Conservation (phyloP, 2,797 vertebrate genomes). For the Botia kubotai region DNA sequence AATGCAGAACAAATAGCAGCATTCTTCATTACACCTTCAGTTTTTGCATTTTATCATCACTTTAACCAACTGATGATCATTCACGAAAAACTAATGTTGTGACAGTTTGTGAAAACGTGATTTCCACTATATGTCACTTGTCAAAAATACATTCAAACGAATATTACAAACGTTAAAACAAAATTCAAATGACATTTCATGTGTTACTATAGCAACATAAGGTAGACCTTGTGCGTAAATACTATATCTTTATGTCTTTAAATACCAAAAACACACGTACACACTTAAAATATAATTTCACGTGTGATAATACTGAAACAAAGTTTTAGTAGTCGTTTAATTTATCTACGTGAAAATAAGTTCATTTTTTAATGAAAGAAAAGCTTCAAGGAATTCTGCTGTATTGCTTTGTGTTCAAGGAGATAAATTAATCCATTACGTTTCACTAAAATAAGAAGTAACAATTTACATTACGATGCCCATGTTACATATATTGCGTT, state of each 20-base stretch:
- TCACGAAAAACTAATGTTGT: conserved; percentile 60
- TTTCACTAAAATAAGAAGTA: neutral
- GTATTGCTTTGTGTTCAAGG: neutral
- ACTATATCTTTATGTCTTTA: conserved; percentile 20
- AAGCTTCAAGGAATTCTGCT: neutral
- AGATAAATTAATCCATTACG: neutral
- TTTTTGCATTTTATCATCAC: conserved; percentile 43
- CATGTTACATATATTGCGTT: neutral
- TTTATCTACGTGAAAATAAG: conserved; percentile 19
- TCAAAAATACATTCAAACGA: conserved; percentile 54
- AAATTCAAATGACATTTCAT: conserved; percentile 39
- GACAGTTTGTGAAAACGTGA: conserved; percentile 64
- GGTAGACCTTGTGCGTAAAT: conserved; percentile 14
- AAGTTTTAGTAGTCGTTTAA: conserved; percentile 15
- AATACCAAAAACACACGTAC: conserved; percentile 47
- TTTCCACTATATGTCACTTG: conserved; percentile 49
- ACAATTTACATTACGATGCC: conserved; percentile 8
- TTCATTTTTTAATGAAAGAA: neutral
- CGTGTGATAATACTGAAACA: conserved; percentile 59
- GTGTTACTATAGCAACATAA: conserved; percentile 10
- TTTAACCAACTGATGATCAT: conserved; percentile 58
- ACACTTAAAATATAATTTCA: conserved; percentile 49
- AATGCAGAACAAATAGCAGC: conserved; percentile 77
- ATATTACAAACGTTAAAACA: conserved; percentile 55
- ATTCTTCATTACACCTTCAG: conserved; percentile 43